Conservation (phyloP, 2,113 vertebrate genomes). For the Daboia siamensis region DNA sequence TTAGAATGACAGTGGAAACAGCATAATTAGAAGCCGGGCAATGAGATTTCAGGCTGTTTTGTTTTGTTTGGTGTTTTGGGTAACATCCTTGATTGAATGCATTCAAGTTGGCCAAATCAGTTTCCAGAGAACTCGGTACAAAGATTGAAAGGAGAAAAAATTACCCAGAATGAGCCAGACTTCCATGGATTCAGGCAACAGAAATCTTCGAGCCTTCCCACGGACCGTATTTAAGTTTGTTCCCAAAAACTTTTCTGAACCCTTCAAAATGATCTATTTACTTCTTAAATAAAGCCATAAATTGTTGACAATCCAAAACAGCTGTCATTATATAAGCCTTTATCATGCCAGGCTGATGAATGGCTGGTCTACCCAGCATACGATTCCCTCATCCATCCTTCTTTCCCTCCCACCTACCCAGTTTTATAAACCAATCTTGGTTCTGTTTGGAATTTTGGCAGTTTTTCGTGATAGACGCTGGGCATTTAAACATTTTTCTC, state of each 20-base stretch:
- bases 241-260: not conserved
- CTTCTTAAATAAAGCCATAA: constrained; percentile 58
- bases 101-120: constrained; percentile 42
- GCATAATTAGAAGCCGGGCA: constrained; percentile 51
- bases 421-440: fast-evolving
- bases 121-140: not conserved
- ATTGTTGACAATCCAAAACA: constrained; percentile 51
- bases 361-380: constrained; percentile 7
- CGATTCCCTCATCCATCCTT: not conserved
- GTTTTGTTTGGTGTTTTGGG: constrained; percentile 3
- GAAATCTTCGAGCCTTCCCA: fast-evolving
- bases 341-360: constrained; percentile 47
- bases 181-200: not conserved
- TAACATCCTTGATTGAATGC: constrained; percentile 51
- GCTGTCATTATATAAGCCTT: constrained; percentile 55
- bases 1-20: constrained; percentile 57
- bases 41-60: constrained; percentile 13
- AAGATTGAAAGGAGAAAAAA: not conserved
- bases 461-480: fast-evolving
- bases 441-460: not conserved
- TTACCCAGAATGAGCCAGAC: not conserved
- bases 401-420: not conserved
- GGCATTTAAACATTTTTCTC: not conserved
- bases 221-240: not conserved
- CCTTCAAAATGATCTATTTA: constrained; percentile 8